Conservation (phyloP, 2,797 vertebrate genomes). For the Acanthornis magna region DNA sequence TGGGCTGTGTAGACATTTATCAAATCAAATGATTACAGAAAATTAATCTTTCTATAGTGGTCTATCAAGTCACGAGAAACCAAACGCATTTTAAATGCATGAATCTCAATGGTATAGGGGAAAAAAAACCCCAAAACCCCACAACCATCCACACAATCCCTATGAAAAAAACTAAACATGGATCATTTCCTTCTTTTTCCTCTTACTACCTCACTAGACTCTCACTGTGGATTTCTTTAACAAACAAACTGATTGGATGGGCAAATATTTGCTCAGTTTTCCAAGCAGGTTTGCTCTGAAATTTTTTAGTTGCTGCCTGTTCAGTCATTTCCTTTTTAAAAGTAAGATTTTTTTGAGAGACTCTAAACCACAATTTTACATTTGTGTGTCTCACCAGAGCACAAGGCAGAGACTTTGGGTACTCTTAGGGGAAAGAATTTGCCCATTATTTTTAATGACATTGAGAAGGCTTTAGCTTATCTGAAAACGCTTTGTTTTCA, state of each 20-base stretch:
- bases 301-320: constrained; percentile 59
- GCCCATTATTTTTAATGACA: background rate
- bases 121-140: rapidly evolving
- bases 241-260: constrained; percentile 72
- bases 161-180: background rate
- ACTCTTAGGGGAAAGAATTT: background rate
- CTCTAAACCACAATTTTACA: background rate
- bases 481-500: background rate
- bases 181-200: constrained; percentile 46
- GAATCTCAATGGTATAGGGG: background rate
- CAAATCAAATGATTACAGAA: constrained; percentile 56
- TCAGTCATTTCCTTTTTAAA: background rate
- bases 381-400: background rate
- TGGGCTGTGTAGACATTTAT: constrained; percentile 31
- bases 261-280: constrained; percentile 76
- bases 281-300: constrained; percentile 49
- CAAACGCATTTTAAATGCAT: background rate
- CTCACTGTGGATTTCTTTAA: constrained; percentile 75
- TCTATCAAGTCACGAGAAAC: constrained; percentile 13
- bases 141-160: background rate
- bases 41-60: constrained; percentile 54
- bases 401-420: background rate
- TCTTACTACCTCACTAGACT: constrained; percentile 66
- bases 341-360: background rate
- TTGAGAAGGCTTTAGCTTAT: background rate